These are phyloP conservation scores for Fragum fragum DNA, from an alignment of 2,888 invertebrate species.

Conservation along the genomic window DNA sequence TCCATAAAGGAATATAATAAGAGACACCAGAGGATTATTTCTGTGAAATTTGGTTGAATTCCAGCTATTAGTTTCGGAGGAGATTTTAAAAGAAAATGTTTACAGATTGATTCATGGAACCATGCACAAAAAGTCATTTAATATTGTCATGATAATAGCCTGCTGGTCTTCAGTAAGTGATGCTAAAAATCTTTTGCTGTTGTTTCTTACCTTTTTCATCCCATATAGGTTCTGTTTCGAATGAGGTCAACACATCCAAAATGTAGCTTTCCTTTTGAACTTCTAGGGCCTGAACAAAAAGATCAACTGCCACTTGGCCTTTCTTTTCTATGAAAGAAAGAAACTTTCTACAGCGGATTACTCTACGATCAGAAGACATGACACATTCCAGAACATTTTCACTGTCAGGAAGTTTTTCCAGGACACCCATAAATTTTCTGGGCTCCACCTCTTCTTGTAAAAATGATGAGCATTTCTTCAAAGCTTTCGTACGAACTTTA, in stretches of 20 bases:
- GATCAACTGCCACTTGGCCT: constrained; percentile 5
- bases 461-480: not conserved
- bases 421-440: not conserved
- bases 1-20: too few species aligned
- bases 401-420: not conserved
- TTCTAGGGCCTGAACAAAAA: constrained; percentile 5
- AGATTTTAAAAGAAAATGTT: too few species aligned
- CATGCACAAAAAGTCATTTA: too few species aligned
- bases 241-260: not conserved
- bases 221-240: not conserved
- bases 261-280: not conserved
- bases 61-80: too few species aligned
- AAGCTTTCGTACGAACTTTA: not conserved
- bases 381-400: not conserved
- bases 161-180: too few species aligned
- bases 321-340: not conserved
- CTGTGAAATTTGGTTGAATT: too few species aligned
- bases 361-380: not conserved
- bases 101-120: too few species aligned
- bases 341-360: not conserved
- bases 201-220: not conserved
- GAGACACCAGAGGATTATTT: too few species aligned
- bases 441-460: not conserved
- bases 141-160: too few species aligned
- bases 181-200: too few species aligned